Conservation (phyloP, 2,888 invertebrate genomes). For the Drosophila nr. perissopoda region DNA sequence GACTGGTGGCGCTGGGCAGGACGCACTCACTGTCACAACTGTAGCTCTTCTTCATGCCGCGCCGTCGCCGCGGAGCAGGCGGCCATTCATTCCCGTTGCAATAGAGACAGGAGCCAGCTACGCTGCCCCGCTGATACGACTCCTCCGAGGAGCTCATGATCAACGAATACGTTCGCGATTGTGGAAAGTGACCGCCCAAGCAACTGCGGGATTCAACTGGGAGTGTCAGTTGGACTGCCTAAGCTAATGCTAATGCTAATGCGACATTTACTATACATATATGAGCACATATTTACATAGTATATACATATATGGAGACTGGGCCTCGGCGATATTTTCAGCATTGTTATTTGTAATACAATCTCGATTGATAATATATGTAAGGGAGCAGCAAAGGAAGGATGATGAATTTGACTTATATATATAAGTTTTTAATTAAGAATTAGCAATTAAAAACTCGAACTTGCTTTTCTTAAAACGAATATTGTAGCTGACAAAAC, state of each 20-base stretch:
- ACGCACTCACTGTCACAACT: constrained; percentile 83
- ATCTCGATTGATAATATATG: not conserved
- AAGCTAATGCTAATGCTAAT: constrained; percentile 13
- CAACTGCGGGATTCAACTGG: constrained; percentile 74
- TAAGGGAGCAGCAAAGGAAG: too few species aligned
- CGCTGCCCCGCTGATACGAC: constrained; percentile 81
- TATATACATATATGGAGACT: not conserved
- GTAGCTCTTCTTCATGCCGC: constrained; percentile 82
- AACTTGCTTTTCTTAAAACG: not conserved
- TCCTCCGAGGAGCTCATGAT: constrained; percentile 85
- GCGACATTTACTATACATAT: constrained; percentile 27
- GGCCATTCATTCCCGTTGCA: constrained; percentile 48
- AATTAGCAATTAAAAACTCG: not conserved
- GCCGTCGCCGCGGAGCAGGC: constrained; percentile 51
- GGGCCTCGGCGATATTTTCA: constrained; percentile 26
- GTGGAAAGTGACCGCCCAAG: constrained; percentile 84
- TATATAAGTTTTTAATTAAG: not conserved
- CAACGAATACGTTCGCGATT: constrained; percentile 85
- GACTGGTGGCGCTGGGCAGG: constrained; percentile 18
- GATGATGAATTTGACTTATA: not conserved
- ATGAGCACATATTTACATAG: not conserved
- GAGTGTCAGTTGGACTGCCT: constrained; percentile 13
- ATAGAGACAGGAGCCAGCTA: constrained; percentile 57
- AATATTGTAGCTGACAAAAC: not conserved
- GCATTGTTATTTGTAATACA: not conserved